Evolutionary conservation across 2,113 vertebrate genomes (phyloP).

Genomic region (Pipa parva): DNA sequence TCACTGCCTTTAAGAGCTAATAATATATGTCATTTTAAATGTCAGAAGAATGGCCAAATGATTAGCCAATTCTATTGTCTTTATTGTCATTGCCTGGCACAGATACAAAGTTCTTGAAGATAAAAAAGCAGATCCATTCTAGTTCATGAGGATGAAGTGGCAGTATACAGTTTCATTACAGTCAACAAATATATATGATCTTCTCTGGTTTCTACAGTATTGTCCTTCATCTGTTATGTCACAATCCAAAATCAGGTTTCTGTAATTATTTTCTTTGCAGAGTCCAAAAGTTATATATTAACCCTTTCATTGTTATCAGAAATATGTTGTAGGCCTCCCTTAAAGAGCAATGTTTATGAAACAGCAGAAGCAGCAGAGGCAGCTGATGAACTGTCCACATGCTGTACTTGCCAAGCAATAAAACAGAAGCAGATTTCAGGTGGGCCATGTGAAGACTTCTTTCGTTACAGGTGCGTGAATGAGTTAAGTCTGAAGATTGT

Average conservation of each 20-base stretch:
- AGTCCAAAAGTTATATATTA: slow-evolving; percentile 20
- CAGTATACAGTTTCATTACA: neutral
- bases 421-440: slow-evolving; percentile 5
- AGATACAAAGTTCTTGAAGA: neutral
- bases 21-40: neutral
- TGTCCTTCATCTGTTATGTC: neutral
- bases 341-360: neutral
- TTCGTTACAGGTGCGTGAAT: slow-evolving; percentile 3
- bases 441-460: slow-evolving; percentile 14
- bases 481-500: neutral
- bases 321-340: neutral
- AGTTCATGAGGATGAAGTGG: neutral
- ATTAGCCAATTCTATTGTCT: neutral
- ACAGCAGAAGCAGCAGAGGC: slow-evolving; percentile 18
- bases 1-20: slow-evolving; percentile 14
- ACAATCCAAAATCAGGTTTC: neutral
- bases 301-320: neutral
- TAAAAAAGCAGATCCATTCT: neutral
- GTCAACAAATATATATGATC: neutral
- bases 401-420: slow-evolving; percentile 10
- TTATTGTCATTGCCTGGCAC: neutral
- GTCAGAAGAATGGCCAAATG: neutral
- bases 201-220: neutral
- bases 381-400: neutral
- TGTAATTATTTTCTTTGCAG: slow-evolving; percentile 10